Base-by-base conservation (phyloP, 2,888 invertebrate species). In the Bellardia pandia region DNA sequence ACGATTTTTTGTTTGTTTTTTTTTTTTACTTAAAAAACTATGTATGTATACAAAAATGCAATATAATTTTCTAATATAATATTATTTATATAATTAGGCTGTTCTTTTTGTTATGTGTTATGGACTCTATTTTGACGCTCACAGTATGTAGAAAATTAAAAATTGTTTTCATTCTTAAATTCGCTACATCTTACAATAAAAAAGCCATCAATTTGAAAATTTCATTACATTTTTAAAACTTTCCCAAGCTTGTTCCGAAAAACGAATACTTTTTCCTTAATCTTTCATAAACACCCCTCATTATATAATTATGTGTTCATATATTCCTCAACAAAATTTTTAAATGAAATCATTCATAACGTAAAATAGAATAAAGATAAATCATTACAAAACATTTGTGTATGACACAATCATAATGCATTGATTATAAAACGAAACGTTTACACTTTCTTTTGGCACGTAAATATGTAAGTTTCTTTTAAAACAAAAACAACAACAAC, bases 341-440 rank as follows among this genome's bases (percentile, higher is more conserved):
- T 16, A 68, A 9, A 56, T 23, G 23, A 11, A 42, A 68, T 33
- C 58, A 11, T 45, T 45, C 11, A 66, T 71, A 79, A 53, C 51
- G 62, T 23, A 64, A 56, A 42, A 30, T 72, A 30, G 33, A 64
- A 30, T 72, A 30, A 42, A 64, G 51, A 80, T 80, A 64, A 80
- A 80, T 80, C 72, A 72, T 53, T 6, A 16, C 53, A 64, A 53
- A 80, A 72, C 80, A 80, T 64, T 62, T 80, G 80, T 33, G 72
- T 80, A 42, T 80, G 79, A 72, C 79, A 72, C 62, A 80, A 64
- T 80, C 53, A 80, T 53, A 72, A 62, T 80, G 69, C 62, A 79
- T 80, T 72, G 30, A 33, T 72, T 80, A 62, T 53, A 53, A 42
- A 53, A 53, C 11, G 51, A 72, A 16, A 42, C 60, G 33, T 64